Percentiles rank a stretch among this genome's conserved stretches.
Conservation (phyloP, 2,113 vertebrate species). For the Xiphophorus couchianus region DNA sequence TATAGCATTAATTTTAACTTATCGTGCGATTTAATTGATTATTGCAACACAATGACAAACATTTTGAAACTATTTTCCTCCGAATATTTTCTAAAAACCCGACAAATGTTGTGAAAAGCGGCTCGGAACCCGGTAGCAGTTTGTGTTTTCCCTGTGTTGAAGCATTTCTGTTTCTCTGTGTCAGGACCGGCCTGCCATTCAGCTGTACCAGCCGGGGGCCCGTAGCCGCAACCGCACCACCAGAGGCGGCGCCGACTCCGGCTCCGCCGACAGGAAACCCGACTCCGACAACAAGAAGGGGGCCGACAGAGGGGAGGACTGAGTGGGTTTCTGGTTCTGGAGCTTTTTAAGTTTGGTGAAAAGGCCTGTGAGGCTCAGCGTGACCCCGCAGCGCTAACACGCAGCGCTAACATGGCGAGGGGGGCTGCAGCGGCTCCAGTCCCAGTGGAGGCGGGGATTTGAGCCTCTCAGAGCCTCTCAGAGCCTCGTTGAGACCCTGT, state of each 20-base stretch:
- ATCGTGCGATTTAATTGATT: no score
- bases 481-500: constrained; percentile 70
- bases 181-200: constrained; percentile 97
- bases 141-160: not conserved
- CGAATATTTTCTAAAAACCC: no score
- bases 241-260: constrained; percentile 67
- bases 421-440: constrained; percentile 40
- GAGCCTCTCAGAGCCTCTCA: constrained; percentile 60
- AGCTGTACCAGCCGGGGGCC: constrained; percentile 94
- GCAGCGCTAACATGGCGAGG: constrained; percentile 24
- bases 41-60: no score
- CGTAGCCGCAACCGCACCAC: constrained; percentile 86
- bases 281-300: constrained; percentile 84
- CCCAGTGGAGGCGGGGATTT: constrained; percentile 50
- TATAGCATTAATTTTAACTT: no score
- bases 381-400: constrained; percentile 23
- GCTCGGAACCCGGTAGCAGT: no score
- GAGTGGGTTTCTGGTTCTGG: constrained; percentile 41
- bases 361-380: constrained; percentile 47
- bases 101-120: no score
- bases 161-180: constrained; percentile 23
- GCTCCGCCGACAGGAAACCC: constrained; percentile 81
- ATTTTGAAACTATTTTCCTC: no score
- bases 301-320: constrained; percentile 84
- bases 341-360: constrained; percentile 29